Percentiles rank a stretch among this genome's conserved stretches.
Conservation (phyloP, 2,797 vertebrate species). For the Leuciscus waleckii region DNA sequence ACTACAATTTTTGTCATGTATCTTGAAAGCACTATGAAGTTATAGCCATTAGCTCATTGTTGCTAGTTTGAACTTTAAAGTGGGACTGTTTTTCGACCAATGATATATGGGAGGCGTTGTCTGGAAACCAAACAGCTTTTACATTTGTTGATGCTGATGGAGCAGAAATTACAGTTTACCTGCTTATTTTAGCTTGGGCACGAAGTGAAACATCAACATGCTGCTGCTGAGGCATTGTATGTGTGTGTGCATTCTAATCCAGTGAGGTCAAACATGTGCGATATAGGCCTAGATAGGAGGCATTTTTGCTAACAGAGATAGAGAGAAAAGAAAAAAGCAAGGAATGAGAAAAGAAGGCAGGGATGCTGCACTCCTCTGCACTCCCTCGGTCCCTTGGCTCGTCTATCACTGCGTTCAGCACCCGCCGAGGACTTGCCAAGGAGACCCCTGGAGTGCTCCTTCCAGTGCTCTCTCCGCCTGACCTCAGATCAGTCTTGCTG, state of each 20-base stretch:
- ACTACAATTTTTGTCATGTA: too few species aligned
- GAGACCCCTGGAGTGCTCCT: slow-evolving; percentile 52
- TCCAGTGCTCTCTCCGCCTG: slow-evolving; percentile 22
- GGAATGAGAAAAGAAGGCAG: slow-evolving; percentile 25
- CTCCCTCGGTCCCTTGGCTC: slow-evolving; percentile 62
- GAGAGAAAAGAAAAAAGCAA: slow-evolving; percentile 12
- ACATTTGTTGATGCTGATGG: not conserved
- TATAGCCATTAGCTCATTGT: not conserved
- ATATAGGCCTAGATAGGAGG: slow-evolving; percentile 48
- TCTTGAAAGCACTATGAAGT: too few species aligned
- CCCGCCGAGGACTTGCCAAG: slow-evolving; percentile 59
- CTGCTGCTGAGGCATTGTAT: slow-evolving; percentile 46
- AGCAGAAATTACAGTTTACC: not conserved
- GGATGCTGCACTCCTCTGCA: slow-evolving; percentile 42
- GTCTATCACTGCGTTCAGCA: slow-evolving; percentile 56
- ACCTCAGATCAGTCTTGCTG: slow-evolving; percentile 42
- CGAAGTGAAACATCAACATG: not conserved
- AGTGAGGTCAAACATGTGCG: slow-evolving; percentile 52
- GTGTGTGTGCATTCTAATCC: slow-evolving; percentile 47
- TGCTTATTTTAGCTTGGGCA: not conserved
- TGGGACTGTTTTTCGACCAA: not conserved
- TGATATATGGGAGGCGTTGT: not conserved
- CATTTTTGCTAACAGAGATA: slow-evolving; percentile 31
- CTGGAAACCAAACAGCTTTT: not conserved
- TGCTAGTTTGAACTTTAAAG: too few species aligned